Evolutionary conservation across 2,797 vertebrate species (phyloP).

Genomic region (Poeciliopsis gracilis): DNA sequence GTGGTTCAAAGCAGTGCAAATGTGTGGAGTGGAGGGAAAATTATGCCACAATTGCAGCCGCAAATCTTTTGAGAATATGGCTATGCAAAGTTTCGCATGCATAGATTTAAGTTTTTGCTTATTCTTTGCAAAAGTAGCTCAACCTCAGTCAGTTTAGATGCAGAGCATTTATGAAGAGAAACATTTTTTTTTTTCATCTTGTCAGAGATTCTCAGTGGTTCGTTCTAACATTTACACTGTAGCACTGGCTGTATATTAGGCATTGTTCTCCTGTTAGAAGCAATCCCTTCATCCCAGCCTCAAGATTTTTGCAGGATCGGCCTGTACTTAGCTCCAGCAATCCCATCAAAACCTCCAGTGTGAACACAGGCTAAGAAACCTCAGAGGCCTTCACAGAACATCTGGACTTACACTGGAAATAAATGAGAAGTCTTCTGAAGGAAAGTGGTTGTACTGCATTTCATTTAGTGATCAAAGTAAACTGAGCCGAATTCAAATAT

Average conservation of each 20-base stretch:
- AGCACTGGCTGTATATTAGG: not conserved
- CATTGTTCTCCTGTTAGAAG: not conserved
- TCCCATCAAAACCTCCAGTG: not conserved
- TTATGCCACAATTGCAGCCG: not conserved
- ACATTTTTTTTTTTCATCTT: not conserved
- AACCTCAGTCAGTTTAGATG: not conserved
- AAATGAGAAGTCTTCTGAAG: not conserved
- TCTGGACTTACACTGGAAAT: not conserved
- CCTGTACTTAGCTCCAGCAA: not conserved
- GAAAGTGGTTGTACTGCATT: not conserved
- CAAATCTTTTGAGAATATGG: not conserved
- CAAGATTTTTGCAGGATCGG: not conserved
- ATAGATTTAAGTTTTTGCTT: not conserved
- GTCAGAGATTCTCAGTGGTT: not conserved
- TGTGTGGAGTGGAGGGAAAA: not conserved
- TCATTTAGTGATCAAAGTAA: not conserved
- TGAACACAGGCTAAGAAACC: not conserved
- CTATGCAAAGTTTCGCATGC: not conserved
- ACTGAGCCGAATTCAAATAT: not conserved
- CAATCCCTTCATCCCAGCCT: not conserved
- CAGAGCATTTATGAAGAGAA: not conserved
- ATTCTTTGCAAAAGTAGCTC: conserved; percentile 3
- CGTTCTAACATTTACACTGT: not conserved
- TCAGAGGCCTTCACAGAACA: not conserved
- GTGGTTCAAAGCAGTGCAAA: not conserved